Conservation (phyloP, 2,113 vertebrate genomes). For the Malurus cyaneus region DNA sequence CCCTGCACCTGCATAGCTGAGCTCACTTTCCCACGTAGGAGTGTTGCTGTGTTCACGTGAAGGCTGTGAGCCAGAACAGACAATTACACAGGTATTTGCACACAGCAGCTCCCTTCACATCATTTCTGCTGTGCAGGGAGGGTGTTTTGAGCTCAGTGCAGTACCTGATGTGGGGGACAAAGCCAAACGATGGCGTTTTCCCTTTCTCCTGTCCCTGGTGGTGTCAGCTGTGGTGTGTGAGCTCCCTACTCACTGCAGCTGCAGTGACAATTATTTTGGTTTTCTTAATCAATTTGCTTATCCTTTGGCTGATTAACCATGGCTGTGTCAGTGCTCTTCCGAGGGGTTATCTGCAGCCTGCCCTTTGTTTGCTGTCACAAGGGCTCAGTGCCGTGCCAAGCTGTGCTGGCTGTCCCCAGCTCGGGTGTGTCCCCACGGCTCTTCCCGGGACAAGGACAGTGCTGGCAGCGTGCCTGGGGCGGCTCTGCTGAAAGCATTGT, state of each 20-base stretch:
- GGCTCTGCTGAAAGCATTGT: background rate
- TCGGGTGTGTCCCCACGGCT: background rate
- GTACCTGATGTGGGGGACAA: background rate
- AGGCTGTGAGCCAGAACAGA: background rate
- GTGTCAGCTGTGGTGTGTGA: background rate
- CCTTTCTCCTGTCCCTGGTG: background rate
- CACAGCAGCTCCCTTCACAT: background rate
- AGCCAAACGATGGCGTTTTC: background rate
- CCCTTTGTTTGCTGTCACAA: background rate
- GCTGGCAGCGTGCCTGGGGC: background rate
- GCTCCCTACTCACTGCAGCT: background rate
- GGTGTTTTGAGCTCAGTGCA: background rate
- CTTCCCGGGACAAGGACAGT: accelerated
- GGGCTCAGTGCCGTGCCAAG: background rate
- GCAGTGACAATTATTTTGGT: background rate
- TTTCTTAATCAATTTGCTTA: background rate
- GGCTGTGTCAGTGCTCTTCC: accelerated
- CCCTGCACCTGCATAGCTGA: background rate
- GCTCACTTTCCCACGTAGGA: background rate
- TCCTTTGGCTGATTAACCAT: background rate
- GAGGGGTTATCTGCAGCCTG: background rate
- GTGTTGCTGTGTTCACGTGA: background rate
- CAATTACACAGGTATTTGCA: background rate
- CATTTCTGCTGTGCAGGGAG: background rate
- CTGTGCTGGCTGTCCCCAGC: background rate